phyloP scores from a whole-genome alignment of 2,797 vertebrate species.

The Carcharodon carcharias region DNA sequence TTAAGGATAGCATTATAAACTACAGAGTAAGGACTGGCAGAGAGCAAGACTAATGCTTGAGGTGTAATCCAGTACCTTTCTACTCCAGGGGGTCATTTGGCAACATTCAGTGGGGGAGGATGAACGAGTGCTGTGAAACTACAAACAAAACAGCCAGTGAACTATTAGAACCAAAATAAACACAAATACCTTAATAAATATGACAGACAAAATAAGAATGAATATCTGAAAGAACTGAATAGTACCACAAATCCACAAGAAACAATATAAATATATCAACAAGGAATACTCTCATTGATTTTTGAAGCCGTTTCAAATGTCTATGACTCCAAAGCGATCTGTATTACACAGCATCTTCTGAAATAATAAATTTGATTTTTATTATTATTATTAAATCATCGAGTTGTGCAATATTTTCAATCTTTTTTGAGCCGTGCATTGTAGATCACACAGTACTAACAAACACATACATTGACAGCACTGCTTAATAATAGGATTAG shows the following conservation, averaged over 20 bases:
- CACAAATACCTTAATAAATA: not conserved
- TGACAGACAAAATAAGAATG: conserved; percentile 23
- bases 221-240: conserved; percentile 16
- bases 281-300: not conserved
- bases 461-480: not conserved
- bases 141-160: conserved; percentile 63
- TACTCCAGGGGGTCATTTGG: conserved; percentile 93
- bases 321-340: not conserved
- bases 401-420: not conserved
- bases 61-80: conserved; percentile 80
- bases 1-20: not conserved
- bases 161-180: conserved; percentile 11
- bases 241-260: not conserved
- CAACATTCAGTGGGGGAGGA: conserved; percentile 94
- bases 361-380: not conserved
- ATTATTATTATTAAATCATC: not conserved
- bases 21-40: not conserved
- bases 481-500: not conserved
- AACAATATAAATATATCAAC: not conserved
- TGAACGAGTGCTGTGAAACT: conserved; percentile 85
- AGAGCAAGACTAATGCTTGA: not conserved
- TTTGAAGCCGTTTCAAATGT: not conserved
- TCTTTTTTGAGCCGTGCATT: not conserved
- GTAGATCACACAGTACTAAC: conserved; percentile 31
- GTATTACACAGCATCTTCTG: not conserved